Evolutionary conservation across 1,140 invertebrate species (phyloP).

Genomic region (Diprion similis): DNA sequence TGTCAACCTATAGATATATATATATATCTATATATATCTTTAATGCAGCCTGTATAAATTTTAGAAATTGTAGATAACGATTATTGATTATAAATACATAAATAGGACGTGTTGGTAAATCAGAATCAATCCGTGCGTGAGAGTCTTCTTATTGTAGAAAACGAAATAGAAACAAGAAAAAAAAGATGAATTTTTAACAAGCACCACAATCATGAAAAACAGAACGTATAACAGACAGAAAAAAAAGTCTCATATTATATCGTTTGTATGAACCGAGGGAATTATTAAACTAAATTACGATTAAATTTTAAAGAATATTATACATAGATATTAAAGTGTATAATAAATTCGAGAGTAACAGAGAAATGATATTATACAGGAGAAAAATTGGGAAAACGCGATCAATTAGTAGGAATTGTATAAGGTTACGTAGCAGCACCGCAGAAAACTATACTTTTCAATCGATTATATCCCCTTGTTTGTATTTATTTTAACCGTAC

Average conservation of each 20-base stretch:
- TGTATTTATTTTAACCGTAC: too few species aligned
- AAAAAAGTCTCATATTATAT: background rate
- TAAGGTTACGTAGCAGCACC: too few species aligned
- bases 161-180: background rate
- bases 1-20: background rate
- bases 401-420: too few species aligned
- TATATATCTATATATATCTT: too few species aligned
- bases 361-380: too few species aligned
- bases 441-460: too few species aligned
- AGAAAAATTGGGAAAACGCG: too few species aligned
- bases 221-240: background rate
- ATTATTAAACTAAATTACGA: background rate
- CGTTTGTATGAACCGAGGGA: background rate
- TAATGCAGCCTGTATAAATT: constrained; percentile 47
- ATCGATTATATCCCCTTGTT: too few species aligned
- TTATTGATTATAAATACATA: constrained; percentile 28
- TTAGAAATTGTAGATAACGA: constrained; percentile 55
- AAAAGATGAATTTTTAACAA: background rate
- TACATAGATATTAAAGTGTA: background rate
- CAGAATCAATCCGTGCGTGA: background rate
- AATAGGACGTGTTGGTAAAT: constrained; percentile 9
- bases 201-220: background rate
- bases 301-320: background rate
- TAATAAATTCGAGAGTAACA: too few species aligned
- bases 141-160: background rate